Conservation (phyloP, 1,140 invertebrate species). For the Argopecten irradians region DNA sequence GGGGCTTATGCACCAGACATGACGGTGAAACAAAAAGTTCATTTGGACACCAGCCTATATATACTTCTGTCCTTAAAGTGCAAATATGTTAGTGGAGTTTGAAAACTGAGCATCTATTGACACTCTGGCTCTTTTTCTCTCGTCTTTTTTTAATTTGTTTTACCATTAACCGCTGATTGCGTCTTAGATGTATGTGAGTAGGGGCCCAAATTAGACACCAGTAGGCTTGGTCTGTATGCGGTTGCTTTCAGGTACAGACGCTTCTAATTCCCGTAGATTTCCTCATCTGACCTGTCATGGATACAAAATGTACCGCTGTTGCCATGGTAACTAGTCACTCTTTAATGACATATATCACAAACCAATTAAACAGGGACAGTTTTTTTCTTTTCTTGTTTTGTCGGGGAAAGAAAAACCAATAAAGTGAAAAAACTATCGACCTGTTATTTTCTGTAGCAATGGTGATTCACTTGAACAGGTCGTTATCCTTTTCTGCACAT, state of each 20-base stretch:
- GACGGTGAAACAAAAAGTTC: not conserved
- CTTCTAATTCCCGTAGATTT: not conserved
- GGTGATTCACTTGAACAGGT: not conserved
- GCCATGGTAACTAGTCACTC: not conserved
- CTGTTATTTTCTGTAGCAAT: not conserved
- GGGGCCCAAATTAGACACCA: slow-evolving; percentile 2
- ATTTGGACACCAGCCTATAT: not conserved
- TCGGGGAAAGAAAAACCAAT: not conserved
- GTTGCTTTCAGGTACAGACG: not conserved
- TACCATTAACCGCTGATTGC: not conserved
- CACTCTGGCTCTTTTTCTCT: not conserved
- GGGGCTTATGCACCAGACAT: not conserved
- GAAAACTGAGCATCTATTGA: not conserved
- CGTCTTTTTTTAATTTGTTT: not conserved
- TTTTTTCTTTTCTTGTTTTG: slow-evolving; percentile 1
- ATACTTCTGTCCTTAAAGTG: not conserved
- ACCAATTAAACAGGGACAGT: not conserved
- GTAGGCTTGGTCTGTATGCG: not conserved
- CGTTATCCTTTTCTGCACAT: not conserved
- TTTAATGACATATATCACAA: slow-evolving; percentile 23
- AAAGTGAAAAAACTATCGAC: not conserved
- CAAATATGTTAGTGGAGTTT: not conserved
- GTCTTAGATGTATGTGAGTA: not conserved
- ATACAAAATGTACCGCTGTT: not conserved
- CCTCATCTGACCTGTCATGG: not conserved